Evolutionary conservation across 2,113 vertebrate species (phyloP), one percentile per base, ranked within the genome.

Genomic region (Chloebia gouldiae): DNA sequence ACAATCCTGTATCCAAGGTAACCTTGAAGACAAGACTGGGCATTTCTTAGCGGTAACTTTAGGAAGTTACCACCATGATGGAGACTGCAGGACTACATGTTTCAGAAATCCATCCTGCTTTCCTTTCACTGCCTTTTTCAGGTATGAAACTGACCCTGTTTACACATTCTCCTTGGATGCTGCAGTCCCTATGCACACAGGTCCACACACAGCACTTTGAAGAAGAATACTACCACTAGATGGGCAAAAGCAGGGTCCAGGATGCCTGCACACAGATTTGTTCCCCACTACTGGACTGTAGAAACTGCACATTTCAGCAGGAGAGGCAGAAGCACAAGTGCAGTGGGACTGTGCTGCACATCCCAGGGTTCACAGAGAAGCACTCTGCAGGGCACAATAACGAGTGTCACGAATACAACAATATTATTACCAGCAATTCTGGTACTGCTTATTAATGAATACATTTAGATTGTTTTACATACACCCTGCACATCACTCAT

Each of bases 161-260:
- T 63, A 49, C 44, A 30, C 6, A 24, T 13, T 22, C 7, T 83
- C 49, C 31, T 31, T 16, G 53, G 39, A 66, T 1, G 1, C n/a
- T 17, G 7, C 42, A 76, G 42, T 10, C n/a, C 1, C 1, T n/a
- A 60, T 0, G 6, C 0, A 6, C 33, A 45, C 28, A 73, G 60
- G 20, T 49, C 14, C 37, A 37, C 17, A 33, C 15, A 25, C 1
- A 61, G 31, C 16, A 20, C 56, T 75, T 39, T 37, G 0, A 0
- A 20, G 13, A 22, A 63, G 15, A 68, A 16, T 8, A 22, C 5
- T 25, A 49, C 30, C 30, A 78, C 15, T 28, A 87, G 28, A 61
- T 4, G 6, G 15, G 35, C 49, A 90, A 77, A 81, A 77, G 50
- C 7, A 77, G 28, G 42, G 35, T 25, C 20, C 78, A 73, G 24